Base-by-base conservation (phyloP, 2,888 invertebrate genomes). In the Euproctis similis region DNA sequence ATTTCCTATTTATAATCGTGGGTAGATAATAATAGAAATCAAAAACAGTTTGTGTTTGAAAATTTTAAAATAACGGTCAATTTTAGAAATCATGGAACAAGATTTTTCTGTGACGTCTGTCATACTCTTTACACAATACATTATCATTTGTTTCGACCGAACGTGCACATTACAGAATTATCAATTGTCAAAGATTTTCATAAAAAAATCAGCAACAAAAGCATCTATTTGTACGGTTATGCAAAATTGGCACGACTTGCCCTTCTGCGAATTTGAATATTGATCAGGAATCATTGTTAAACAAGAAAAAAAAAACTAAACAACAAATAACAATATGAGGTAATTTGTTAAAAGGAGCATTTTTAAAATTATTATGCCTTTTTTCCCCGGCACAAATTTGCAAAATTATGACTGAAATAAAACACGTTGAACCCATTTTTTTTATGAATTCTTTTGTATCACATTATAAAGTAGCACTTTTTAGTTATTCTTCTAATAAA, bases 241-340 rank as follows among this genome's bases (percentile, higher is more conserved):
- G 71, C 65, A 70, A 76, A 59, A 51, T 35, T 40, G 49, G 46
- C 7, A n/a, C n/a, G 46, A 50, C 33, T 31, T 34, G 46, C 30
- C 49, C 43, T 80, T 78, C 81, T 66, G 44, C 65, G 80, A 77
- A 81, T 74, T 72, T 68, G 57, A 67, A 75, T 74, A 74, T 67
- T 62, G 58, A 50, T 50, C 46, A 49, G 56, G 67, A 66, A 56
- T 59, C 61, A 60, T 64, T 48, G 68, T 72, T 67, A 67, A 32
- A 31, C 36, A 54, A 57, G 60, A 59, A 63, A 62, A 66, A 56
- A 63, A 62, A 66, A 56, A 39, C 43, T 50, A 44, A 49, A 45
- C 46, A 44, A 32, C n/a, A 30, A 35, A 33, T 12, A 29, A 45
- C 60, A 53, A 50, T 34, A 36, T 8, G 28, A 47, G 30, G 35